Evolutionary conservation across 1,140 invertebrate genomes (phyloP).

Genomic region (Hypsibius dujardini): DNA sequence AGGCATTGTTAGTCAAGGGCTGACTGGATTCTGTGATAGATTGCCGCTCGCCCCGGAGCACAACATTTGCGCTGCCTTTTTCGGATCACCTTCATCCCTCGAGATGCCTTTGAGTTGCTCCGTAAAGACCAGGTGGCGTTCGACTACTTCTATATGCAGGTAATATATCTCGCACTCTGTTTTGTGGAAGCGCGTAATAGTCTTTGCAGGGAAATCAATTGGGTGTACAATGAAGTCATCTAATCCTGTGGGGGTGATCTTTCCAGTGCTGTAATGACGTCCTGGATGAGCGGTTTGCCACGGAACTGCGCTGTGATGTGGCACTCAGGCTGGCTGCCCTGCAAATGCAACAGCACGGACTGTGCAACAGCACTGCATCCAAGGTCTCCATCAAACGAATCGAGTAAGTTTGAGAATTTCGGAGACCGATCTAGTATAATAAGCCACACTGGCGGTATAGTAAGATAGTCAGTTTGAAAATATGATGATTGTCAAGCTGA

Average conservation of each 20-base stretch:
- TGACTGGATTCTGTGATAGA: slow-evolving; percentile 37
- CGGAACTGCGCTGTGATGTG: slow-evolving; percentile 69
- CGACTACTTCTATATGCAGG: slow-evolving; percentile 69
- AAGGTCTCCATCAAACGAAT: slow-evolving; percentile 67
- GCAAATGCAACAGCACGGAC: slow-evolving; percentile 70
- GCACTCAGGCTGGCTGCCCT: slow-evolving; percentile 63
- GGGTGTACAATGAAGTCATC: slow-evolving; percentile 5
- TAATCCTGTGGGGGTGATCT: slow-evolving; percentile 18
- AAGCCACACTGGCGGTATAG: no score
- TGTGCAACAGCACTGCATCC: slow-evolving; percentile 48
- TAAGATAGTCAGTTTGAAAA: no score
- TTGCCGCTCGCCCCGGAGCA: slow-evolving; percentile 63
- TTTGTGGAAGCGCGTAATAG: no score
- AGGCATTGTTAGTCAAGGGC: no score
- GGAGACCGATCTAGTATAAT: no score
- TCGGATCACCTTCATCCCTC: slow-evolving; percentile 66
- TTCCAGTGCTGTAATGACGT: slow-evolving; percentile 76
- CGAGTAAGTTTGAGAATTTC: slow-evolving; percentile 48
- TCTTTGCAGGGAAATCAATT: no score
- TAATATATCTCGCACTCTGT: slow-evolving; percentile 25
- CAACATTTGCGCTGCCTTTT: slow-evolving; percentile 72
- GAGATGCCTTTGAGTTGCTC: slow-evolving; percentile 58
- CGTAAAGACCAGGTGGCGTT: slow-evolving; percentile 61
- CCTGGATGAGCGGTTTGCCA: slow-evolving; percentile 67
- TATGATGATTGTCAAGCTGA: no score